Base-by-base conservation (phyloP, 2,797 vertebrate genomes). In the Pangasius mekongensis region DNA sequence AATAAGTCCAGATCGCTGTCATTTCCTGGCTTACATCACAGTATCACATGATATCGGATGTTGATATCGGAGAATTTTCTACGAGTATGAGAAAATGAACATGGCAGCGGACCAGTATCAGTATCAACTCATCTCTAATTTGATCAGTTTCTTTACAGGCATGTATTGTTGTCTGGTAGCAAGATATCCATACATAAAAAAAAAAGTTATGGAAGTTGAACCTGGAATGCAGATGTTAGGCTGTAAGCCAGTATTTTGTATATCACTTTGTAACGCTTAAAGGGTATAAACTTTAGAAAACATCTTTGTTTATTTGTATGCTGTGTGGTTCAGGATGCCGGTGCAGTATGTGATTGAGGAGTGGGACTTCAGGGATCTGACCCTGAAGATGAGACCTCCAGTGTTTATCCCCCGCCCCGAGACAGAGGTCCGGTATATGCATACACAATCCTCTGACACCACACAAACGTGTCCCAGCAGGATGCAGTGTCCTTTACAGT, bases 361-460 rank as follows among this genome's bases (percentile, higher is more conserved):
- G 93, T 99, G 98, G 99, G 98, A 99, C 94, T 99, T 99, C 91
- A 95, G 94, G 91, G 97, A 98, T 67, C 93, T 99, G 92, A 98
- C 94, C 0, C 93, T 99, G 91, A 98, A 97, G 94, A 98, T 99
- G 97, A 97, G 91, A 89, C 97, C 97, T 39, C 99, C 98, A 0
- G 98, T 99, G 5, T 99, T 99, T 90, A 99, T 99, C 94, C 98
- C 99, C 33, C 96, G 98, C 87, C 98, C 98, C 9, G 98, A 99
- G 93, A 99, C 98, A 0, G 99, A 99, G 97, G 99, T 99, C n/a
- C 33, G 89, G 82, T 16, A 80, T 54, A 47, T n/a, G 24, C 22
- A 36, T 43, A 30, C 14, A 87, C 58, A 11, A 24, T 66, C 64
- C 4, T 49, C 14, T 1, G 3, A 71, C 62, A 56, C 62, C 85